phyloP scores from a whole-genome alignment of 1,140 invertebrate genomes.

The Caenorhabditis tropicalis region DNA sequence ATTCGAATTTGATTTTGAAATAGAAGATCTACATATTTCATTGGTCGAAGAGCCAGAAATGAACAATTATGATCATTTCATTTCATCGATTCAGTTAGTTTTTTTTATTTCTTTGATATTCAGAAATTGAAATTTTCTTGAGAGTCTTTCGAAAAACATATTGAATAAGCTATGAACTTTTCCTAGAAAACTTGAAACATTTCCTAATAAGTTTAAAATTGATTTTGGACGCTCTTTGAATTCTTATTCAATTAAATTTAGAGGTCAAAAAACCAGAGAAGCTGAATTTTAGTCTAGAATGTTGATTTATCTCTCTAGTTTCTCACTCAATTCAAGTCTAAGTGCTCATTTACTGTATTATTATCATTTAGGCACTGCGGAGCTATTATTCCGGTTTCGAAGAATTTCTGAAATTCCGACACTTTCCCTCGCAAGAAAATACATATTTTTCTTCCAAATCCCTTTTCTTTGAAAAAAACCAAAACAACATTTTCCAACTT shows the following conservation, averaged over 20 bases:
- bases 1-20: not conserved
- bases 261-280: no score
- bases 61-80: not conserved
- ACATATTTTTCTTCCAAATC: not conserved
- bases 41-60: not conserved
- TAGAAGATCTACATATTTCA: conserved; percentile 14
- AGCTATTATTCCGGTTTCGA: no score
- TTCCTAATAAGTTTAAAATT: not conserved
- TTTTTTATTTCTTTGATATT: not conserved
- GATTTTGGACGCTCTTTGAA: not conserved
- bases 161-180: not conserved
- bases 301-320: no score
- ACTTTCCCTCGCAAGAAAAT: no score
- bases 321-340: no score
- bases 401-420: no score
- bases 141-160: not conserved
- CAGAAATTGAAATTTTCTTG: no score
- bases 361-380: no score
- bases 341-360: no score
- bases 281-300: no score
- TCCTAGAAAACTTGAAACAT: no score
- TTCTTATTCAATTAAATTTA: not conserved
- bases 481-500: not conserved
- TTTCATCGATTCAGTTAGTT: conserved; percentile 14
- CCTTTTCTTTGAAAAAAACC: not conserved